Evolutionary conservation across 2,888 invertebrate genomes (phyloP).

Genomic region (Tinea semifulvella): DNA sequence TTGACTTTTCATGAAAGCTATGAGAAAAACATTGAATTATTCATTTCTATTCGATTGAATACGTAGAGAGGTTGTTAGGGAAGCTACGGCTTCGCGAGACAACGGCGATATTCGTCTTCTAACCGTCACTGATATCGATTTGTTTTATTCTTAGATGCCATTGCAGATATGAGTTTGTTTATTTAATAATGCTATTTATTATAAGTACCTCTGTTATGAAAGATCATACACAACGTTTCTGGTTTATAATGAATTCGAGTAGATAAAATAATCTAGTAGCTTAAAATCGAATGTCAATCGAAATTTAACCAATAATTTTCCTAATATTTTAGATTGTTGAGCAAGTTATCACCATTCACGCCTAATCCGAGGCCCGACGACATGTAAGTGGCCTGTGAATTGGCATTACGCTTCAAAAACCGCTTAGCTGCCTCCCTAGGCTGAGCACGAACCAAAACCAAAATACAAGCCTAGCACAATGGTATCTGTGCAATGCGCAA

Average conservation of each 20-base stretch:
- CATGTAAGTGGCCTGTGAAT: conserved; percentile 44
- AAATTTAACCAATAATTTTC: conserved; percentile 28
- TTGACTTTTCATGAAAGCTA: not conserved
- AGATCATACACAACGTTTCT: too few relatives aligned
- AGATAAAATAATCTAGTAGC: too few relatives aligned
- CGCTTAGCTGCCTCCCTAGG: conserved; percentile 46
- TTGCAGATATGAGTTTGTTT: not conserved
- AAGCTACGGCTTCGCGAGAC: not conserved
- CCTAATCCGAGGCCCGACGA: conserved; percentile 50
- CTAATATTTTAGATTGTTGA: conserved; percentile 50
- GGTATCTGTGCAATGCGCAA: conserved; percentile 39
- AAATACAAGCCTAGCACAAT: conserved; percentile 30
- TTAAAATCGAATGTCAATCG: not conserved
- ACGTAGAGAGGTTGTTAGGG: conserved; percentile 1
- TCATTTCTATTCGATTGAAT: conserved; percentile 7
- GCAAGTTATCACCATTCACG: conserved; percentile 58
- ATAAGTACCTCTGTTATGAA: too few relatives aligned
- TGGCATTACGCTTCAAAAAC: conserved; percentile 3
- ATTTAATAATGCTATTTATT: too few relatives aligned
- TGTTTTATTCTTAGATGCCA: conserved; percentile 11
- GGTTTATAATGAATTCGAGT: too few relatives aligned
- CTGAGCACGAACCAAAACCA: conserved; percentile 13
- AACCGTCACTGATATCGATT: conserved; percentile 4
- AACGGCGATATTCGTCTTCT: not conserved
- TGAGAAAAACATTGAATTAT: conserved; percentile 5